Base-by-base conservation (phyloP, 2,797 vertebrate genomes). In the Potorous gilbertii region DNA sequence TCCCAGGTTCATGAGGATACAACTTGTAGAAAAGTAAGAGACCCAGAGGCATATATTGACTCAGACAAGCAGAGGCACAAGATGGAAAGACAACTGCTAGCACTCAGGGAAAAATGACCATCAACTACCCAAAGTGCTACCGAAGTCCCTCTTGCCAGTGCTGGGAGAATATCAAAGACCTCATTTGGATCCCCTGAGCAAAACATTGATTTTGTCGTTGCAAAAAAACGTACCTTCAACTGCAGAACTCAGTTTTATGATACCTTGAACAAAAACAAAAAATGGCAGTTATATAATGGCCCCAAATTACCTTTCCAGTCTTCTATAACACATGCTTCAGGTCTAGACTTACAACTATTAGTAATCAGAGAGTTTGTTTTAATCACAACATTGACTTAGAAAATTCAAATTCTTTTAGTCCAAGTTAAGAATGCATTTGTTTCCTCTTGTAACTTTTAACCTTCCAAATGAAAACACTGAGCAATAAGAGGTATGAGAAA, bases 231-330 rank as follows among this genome's bases (percentile, higher is more conserved):
- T 98, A 98, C 98, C 98, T 98, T 98, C 98, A 93, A 98, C 98
- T 55, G 98, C 98, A 96, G 98, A 98, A 96, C 98, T 98, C 98
- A 98, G 97, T 98, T 98, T 98, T 96, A 98, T 98, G 97, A 98
- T 97, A 98, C 98, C 98, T 98, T 98, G 97, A 98, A 98, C 92
- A 97, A 93, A 98, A 98, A 98, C 97, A 98, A 94, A 98, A 97
- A 97, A 94, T 91, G 96, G 97, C 66, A 54, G 98, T 98, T 98
- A 98, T 96, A 96, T 91, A 74, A 93, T 40, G 94, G 96, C 90
- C 92, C 95, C 46, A 5, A 14, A 81, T 90, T 1, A 59, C 14
- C 24, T 94, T 94, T 50, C 66, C 21, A n/a, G 52, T 94, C 74
- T 93, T 96, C 91, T 81, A 94, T 54, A 90, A 95, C 54, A 40